These are phyloP conservation scores for Mustela erminea DNA, from an alignment of 2,797 vertebrate genomes.

Conservation along the genomic window DNA sequence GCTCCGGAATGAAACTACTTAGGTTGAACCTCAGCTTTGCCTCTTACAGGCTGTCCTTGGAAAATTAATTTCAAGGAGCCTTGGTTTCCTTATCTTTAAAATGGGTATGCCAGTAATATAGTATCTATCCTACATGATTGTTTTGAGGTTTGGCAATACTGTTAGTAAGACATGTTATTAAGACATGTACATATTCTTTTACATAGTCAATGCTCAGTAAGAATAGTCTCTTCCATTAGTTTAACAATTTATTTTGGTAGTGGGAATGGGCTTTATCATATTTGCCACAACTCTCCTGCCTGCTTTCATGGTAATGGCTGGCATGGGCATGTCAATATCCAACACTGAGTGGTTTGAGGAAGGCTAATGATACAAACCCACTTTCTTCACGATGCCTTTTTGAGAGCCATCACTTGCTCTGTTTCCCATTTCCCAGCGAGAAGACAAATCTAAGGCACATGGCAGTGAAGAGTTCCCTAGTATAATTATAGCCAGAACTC, in stretches of 20 bases:
- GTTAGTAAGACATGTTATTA: background rate
- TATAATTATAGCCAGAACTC: background rate
- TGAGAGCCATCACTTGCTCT: background rate
- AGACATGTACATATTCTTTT: constrained; percentile 10
- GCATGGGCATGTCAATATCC: background rate
- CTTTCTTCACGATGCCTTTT: background rate
- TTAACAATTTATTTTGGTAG: background rate
- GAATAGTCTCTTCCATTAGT: background rate
- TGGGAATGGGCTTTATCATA: background rate
- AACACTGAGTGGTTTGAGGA: background rate
- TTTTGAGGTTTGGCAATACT: constrained; percentile 14
- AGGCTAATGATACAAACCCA: background rate
- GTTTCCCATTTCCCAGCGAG: background rate
- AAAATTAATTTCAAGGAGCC: constrained; percentile 9
- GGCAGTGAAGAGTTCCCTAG: background rate
- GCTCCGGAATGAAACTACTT: background rate
- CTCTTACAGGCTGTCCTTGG: background rate
- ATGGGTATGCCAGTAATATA: background rate
- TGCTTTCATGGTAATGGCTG: background rate
- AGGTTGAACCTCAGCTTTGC: background rate
- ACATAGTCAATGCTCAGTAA: background rate
- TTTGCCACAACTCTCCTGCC: background rate
- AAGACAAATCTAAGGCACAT: background rate
- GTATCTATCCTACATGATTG: background rate
- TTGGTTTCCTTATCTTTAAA: constrained; percentile 45